Evolutionary conservation across 1,140 invertebrate genomes (phyloP).

Genomic region (Phenacoccus solenopsis): DNA sequence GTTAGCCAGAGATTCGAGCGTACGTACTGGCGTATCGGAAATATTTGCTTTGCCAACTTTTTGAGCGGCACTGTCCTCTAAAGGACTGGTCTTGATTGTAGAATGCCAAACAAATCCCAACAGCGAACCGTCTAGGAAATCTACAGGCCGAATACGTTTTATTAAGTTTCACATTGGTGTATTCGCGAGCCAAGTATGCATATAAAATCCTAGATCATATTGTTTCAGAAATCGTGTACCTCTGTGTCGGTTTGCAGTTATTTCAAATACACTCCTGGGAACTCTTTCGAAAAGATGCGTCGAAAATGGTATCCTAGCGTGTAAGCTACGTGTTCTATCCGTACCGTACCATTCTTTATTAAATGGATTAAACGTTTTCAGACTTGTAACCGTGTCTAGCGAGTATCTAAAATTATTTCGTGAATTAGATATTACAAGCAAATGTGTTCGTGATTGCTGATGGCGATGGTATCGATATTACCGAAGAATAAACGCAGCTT

Average conservation of each 20-base stretch:
- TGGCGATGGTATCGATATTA: too few relatives aligned
- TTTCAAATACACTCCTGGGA: conserved; percentile 25
- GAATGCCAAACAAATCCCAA: conserved; percentile 30
- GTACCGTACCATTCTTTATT: conserved; percentile 43
- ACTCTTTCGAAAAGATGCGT: conserved; percentile 26
- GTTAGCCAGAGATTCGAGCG: too few relatives aligned
- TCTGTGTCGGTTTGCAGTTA: conserved; percentile 26
- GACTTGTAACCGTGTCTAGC: conserved; percentile 40
- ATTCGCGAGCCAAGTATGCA: too few relatives aligned
- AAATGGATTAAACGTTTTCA: conserved; percentile 44
- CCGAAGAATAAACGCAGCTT: too few relatives aligned
- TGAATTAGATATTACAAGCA: too few relatives aligned
- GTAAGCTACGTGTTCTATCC: conserved; percentile 42
- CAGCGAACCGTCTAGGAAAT: conserved; percentile 28
- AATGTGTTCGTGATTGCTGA: too few relatives aligned
- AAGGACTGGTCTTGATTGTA: conserved; percentile 23
- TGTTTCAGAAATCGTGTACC: conserved; percentile 27
- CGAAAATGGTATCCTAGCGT: conserved; percentile 41
- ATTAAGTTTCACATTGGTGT: too few relatives aligned
- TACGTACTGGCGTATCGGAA: background rate
- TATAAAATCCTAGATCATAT: conserved; percentile 27
- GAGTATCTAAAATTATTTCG: conserved; percentile 42
- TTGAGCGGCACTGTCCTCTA: background rate
- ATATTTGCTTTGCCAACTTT: background rate
- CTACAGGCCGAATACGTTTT: too few relatives aligned